Percentiles rank a stretch among this genome's conserved stretches.
Conservation (phyloP, 2,113 vertebrate genomes). For the Glaucidium brasilianum region DNA sequence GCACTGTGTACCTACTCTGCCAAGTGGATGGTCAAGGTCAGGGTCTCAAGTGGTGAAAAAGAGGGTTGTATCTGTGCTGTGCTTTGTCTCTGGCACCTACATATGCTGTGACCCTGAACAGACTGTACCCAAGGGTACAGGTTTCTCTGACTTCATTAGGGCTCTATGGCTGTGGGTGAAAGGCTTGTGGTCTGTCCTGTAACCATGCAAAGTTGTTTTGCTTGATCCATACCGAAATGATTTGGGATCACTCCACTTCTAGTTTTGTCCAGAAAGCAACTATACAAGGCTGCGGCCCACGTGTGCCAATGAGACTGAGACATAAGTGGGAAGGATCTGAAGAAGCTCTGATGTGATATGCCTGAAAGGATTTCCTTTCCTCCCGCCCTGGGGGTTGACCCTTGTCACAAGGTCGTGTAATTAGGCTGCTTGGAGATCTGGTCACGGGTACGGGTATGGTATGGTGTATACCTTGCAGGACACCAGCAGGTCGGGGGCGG, state of each 20-base stretch:
- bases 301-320: not conserved
- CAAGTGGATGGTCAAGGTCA: not conserved
- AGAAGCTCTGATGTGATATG: not conserved
- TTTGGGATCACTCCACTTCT: not conserved
- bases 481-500: not conserved
- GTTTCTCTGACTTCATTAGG: not conserved
- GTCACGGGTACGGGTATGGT: accelerated
- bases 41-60: not conserved
- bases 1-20: not conserved
- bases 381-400: not conserved
- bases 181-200: not conserved
- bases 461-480: not conserved
- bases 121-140: not conserved
- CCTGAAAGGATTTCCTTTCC: not conserved
- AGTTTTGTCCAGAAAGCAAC: not conserved
- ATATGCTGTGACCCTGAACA: not conserved
- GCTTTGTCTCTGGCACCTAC: not conserved
- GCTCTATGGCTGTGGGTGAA: not conserved
- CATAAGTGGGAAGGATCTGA: not conserved
- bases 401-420: not conserved
- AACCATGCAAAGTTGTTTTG: not conserved
- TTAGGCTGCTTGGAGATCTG: not conserved
- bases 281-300: not conserved
- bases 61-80: not conserved
- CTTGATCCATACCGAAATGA: not conserved